These are phyloP conservation scores for Tyto alba DNA, from an alignment of 2,113 vertebrate species.

Conservation along the genomic window DNA sequence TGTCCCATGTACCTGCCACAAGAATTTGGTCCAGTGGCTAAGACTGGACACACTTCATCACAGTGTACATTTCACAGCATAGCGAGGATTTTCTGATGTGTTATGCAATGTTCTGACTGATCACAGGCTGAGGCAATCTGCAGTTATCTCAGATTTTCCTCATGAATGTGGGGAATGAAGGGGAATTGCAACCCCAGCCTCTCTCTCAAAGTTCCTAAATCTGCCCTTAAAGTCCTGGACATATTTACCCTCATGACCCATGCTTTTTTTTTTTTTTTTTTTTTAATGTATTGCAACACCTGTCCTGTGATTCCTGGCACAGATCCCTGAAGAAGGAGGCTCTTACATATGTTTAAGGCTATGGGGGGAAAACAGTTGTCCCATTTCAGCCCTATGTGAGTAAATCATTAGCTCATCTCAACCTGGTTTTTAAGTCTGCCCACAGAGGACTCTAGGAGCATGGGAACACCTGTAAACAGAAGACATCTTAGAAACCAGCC, in stretches of 20 bases:
- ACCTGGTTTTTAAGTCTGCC: neutral
- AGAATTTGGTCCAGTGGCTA: neutral
- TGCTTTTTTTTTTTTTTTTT: no score
- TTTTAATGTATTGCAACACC: no score
- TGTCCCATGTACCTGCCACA: neutral
- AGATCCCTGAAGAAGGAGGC: neutral
- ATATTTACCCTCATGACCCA: neutral
- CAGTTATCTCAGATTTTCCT: neutral
- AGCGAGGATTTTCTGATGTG: neutral
- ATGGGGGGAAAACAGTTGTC: neutral
- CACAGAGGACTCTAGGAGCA: neutral
- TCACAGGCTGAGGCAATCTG: neutral
- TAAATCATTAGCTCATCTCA: neutral
- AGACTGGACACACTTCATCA: neutral
- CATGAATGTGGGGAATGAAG: neutral
- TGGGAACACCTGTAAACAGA: neutral
- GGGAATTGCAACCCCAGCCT: neutral
- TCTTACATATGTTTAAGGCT: neutral
- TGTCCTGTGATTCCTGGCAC: neutral
- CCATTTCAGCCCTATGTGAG: neutral
- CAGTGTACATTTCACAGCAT: neutral
- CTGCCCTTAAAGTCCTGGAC: neutral
- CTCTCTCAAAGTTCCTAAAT: neutral
- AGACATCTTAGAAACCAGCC: neutral
- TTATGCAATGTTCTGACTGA: neutral